These are phyloP conservation scores for Eulemur rubriventer DNA, from an alignment of 2,797 vertebrate species.

Conservation along the genomic window DNA sequence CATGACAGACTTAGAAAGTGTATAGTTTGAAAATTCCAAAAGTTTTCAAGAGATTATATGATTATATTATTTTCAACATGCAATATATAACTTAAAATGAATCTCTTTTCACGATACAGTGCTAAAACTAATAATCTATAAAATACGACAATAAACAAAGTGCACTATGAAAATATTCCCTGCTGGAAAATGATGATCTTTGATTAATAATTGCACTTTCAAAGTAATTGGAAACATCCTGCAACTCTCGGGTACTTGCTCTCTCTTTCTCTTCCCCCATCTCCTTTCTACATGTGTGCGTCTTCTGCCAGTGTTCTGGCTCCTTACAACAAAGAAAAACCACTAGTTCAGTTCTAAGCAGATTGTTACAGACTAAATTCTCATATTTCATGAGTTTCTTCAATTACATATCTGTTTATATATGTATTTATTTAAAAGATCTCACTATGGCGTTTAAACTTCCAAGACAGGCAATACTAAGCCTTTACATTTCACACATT, in stretches of 20 bases:
- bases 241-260: not conserved
- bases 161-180: not conserved
- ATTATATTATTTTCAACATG: not conserved
- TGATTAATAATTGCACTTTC: not conserved
- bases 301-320: not conserved
- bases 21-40: not conserved
- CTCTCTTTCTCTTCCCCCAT: not conserved
- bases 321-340: not conserved
- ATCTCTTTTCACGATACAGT: not conserved
- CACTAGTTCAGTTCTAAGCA: not conserved
- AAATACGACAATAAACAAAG: constrained; percentile 17
- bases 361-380: not conserved
- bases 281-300: no score
- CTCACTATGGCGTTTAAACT: constrained; percentile 45
- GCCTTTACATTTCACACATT: constrained; percentile 1
- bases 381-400: constrained; percentile 2
- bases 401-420: not conserved
- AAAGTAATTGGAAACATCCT: not conserved
- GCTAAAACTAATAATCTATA: constrained; percentile 32
- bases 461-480: constrained; percentile 61
- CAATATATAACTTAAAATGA: not conserved
- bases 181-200: not conserved
- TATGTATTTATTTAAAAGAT: constrained; percentile 41
- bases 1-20: not conserved
- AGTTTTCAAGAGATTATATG: not conserved